Evolutionary conservation across 2,797 vertebrate species (phyloP).

Genomic region (Aeoliscus strigatus): DNA sequence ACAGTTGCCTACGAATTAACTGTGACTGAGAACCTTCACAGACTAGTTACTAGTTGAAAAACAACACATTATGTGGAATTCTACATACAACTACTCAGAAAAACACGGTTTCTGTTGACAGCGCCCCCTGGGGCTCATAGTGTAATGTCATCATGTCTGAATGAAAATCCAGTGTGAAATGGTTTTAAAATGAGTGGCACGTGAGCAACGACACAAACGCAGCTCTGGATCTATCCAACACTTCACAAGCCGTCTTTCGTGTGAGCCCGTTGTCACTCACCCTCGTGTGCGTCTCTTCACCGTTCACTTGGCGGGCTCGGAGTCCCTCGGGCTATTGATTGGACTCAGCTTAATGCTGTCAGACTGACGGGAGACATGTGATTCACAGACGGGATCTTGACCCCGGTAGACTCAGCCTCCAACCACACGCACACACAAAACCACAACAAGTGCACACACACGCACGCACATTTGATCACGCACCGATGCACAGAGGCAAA

Average conservation of each 20-base stretch:
- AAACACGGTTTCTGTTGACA: too few relatives aligned
- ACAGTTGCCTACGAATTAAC: too few relatives aligned
- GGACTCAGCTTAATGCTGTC: conserved; percentile 60
- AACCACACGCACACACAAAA: conserved; percentile 20
- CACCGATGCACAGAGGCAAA: conserved; percentile 34
- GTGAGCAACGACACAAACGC: conserved; percentile 13
- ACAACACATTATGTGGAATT: too few relatives aligned
- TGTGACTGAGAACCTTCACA: too few relatives aligned
- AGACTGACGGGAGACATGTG: conserved; percentile 64
- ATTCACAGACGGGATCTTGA: conserved; percentile 59
- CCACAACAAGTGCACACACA: conserved; percentile 8
- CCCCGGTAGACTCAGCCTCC: conserved; percentile 37
- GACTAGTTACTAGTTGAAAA: too few relatives aligned
- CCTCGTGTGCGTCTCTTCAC: conserved; percentile 41
- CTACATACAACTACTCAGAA: too few relatives aligned
- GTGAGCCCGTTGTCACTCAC: conserved; percentile 32
- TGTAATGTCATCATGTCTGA: too few relatives aligned
- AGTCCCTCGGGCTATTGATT: conserved; percentile 62
- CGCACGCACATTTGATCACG: conserved; percentile 28
- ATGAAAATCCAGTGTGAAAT: too few relatives aligned
- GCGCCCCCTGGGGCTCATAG: too few relatives aligned
- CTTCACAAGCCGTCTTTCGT: conserved; percentile 32
- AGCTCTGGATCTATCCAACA: conserved; percentile 28
- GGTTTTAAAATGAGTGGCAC: too few relatives aligned
- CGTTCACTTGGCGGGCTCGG: conserved; percentile 35